Percentiles rank a stretch among this genome's conserved stretches.
Evolutionary conservation across 2,888 invertebrate genomes (phyloP).

Genomic region (Cryptus viduatorius): DNA sequence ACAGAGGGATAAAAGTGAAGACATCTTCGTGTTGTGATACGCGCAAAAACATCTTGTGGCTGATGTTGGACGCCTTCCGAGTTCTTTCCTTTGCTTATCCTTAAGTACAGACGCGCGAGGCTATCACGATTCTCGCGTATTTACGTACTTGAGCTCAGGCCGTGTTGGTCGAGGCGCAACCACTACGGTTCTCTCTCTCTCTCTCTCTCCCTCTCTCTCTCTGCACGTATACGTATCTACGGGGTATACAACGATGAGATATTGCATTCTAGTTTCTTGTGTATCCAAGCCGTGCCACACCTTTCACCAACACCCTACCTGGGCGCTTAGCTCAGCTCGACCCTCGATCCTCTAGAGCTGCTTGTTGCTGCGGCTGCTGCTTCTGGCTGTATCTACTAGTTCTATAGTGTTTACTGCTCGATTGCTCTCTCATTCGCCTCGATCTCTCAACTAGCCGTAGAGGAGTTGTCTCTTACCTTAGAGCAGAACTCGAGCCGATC

Average conservation of each 20-base stretch:
- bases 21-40: background rate
- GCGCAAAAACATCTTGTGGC: background rate
- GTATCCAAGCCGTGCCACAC: slow-evolving; percentile 80
- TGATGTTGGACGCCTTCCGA: background rate
- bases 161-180: slow-evolving; percentile 71
- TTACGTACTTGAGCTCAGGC: slow-evolving; percentile 49
- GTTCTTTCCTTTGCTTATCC: background rate
- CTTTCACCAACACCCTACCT: slow-evolving; percentile 83
- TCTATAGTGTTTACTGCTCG: slow-evolving; percentile 46
- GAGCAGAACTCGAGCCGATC: slow-evolving; percentile 13
- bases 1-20: background rate
- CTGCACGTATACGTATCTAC: slow-evolving; percentile 43
- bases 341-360: slow-evolving; percentile 18
- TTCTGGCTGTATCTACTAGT: slow-evolving; percentile 49
- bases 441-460: background rate
- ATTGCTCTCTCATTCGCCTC: slow-evolving; percentile 33
- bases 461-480: slow-evolving; percentile 41
- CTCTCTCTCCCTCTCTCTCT: no score
- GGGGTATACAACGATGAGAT: slow-evolving; percentile 71
- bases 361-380: slow-evolving; percentile 15
- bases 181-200: no score
- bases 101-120: background rate
- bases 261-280: slow-evolving; percentile 83
- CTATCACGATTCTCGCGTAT: slow-evolving; percentile 19
- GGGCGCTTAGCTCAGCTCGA: slow-evolving; percentile 61